These are phyloP conservation scores for Oscarella lobularis DNA, from an alignment of 37 sponge, comb jelly and placozoan species.

Conservation along the genomic window DNA sequence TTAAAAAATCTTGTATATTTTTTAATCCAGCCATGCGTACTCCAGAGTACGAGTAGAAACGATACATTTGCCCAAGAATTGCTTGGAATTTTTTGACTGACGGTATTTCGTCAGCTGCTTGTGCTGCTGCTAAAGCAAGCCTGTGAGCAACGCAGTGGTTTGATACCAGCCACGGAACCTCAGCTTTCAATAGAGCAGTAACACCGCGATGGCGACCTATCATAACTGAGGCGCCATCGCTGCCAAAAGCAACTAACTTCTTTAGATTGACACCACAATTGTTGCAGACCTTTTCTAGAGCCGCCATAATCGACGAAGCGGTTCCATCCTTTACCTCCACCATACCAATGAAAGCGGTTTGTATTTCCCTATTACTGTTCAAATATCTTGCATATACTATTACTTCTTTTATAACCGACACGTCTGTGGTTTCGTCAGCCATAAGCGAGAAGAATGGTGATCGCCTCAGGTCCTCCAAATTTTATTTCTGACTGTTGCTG, in stretches of 20 bases:
- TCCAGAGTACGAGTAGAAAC: neutral
- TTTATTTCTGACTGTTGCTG: neutral
- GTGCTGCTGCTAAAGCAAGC: neutral
- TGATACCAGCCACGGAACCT: neutral
- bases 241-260: conserved; percentile 13
- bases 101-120: neutral
- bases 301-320: conserved; percentile 4
- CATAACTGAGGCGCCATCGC: conserved; percentile 4
- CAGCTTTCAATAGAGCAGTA: conserved; percentile 1
- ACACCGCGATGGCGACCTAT: conserved; percentile 2
- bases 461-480: neutral
- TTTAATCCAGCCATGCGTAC: conserved; percentile 13
- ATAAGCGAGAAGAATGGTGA: neutral
- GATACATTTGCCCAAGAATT: neutral
- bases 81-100: neutral
- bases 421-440: neutral
- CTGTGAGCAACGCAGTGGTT: neutral
- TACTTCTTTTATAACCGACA: neutral
- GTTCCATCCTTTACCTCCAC: conserved; percentile 9
- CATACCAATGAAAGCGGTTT: neutral
- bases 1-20: conserved; percentile 19
- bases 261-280: conserved; percentile 4
- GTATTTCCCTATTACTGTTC: neutral
- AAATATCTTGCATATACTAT: neutral
- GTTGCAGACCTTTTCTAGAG: neutral